Percentiles rank a stretch among this genome's conserved stretches.
Conservation (phyloP, 2,113 vertebrate genomes). For the Oreotragus oreotragus region DNA sequence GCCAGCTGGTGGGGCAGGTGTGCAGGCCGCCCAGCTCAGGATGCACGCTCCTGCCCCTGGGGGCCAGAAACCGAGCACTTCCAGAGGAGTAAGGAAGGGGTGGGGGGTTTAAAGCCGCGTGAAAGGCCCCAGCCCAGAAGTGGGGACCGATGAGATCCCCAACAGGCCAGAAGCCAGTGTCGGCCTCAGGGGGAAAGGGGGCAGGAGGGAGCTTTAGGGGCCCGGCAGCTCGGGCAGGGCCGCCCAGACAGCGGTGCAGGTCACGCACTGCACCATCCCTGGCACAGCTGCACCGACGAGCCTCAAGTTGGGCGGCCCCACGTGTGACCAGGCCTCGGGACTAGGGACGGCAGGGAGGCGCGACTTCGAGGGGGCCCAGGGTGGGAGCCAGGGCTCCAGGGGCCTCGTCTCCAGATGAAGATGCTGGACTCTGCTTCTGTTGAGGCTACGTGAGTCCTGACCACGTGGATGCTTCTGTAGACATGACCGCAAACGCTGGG, state of each 20-base stretch:
- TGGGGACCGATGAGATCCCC: background rate
- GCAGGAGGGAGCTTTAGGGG: background rate
- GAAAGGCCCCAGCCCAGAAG: background rate
- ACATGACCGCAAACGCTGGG: too few relatives aligned
- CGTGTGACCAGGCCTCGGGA: background rate
- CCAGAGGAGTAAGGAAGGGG: background rate
- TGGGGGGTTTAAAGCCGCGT: fast-evolving
- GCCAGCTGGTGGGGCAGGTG: background rate
- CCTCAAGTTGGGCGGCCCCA: fast-evolving
- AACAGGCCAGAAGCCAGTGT: background rate
- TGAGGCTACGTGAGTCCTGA: background rate
- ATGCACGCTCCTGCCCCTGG: fast-evolving
- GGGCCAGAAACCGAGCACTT: background rate
- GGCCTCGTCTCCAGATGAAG: fast-evolving
- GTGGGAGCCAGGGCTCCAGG: background rate
- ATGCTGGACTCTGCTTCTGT: too few relatives aligned
- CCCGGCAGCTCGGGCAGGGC: background rate
- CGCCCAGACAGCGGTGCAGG: background rate
- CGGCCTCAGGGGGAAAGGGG: too few relatives aligned
- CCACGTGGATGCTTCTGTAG: too few relatives aligned
- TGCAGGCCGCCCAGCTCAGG: background rate
- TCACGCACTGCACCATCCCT: fast-evolving
- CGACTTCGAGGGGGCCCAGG: fast-evolving
- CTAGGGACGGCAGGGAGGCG: background rate
- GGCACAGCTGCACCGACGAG: fast-evolving